Evolutionary conservation across 2,888 invertebrate species (phyloP).

Genomic region (Phyllotreta cruciferae): DNA sequence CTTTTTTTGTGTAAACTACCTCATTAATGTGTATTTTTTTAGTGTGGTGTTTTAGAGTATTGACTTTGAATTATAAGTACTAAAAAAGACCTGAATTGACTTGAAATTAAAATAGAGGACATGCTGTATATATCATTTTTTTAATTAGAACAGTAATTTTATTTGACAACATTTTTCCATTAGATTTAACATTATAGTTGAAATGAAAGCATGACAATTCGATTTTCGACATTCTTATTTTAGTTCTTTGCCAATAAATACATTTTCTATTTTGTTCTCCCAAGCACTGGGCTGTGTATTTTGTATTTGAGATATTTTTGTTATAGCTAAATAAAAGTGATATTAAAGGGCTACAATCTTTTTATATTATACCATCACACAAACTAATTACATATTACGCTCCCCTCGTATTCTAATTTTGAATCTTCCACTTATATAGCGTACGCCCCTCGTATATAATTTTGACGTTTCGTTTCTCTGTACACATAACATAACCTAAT

Average conservation of each 20-base stretch:
- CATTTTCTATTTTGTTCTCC: conserved; percentile 34
- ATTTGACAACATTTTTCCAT: neutral
- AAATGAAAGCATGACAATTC: conserved; percentile 34
- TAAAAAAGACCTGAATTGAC: conserved; percentile 1
- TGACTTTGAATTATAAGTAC: neutral
- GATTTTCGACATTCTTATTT: conserved; percentile 21
- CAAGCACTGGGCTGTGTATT: conserved; percentile 42
- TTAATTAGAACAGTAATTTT: conserved; percentile 15
- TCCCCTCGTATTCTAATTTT: no score
- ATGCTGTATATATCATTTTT: conserved; percentile 15
- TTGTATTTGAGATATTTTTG: conserved; percentile 48
- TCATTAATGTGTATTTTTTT: no score
- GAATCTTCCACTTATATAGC: no score
- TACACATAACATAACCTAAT: no score
- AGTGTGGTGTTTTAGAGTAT: no score
- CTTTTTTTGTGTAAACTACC: no score
- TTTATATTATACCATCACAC: no score
- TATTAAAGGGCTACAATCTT: no score
- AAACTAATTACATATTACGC: no score
- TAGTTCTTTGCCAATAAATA: conserved; percentile 26
- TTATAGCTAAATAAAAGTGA: conserved; percentile 26
- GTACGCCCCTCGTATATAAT: no score
- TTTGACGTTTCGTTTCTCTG: no score
- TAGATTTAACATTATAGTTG: neutral
- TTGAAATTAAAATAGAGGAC: neutral